Percentiles rank a stretch among this genome's conserved stretches.
These are phyloP conservation scores for Sitophilus oryzae DNA, from an alignment of 1,140 invertebrate genomes.

Conservation along the genomic window DNA sequence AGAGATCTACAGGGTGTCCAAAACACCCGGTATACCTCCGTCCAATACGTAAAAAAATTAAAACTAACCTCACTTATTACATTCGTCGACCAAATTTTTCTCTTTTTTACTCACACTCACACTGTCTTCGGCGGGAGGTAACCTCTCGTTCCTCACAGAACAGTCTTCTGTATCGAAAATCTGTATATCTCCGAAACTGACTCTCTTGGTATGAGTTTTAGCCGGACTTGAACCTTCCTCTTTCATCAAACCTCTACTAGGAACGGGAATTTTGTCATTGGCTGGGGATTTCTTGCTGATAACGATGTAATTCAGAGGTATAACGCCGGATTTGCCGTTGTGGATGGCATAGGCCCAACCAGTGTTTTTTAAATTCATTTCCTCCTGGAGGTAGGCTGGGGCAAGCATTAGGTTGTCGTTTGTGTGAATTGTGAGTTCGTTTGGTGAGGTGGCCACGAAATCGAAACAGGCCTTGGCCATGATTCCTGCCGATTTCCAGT, in stretches of 20 bases:
- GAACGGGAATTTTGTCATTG: constrained; percentile 13
- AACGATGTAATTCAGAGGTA: constrained; percentile 76
- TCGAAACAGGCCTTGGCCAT: constrained; percentile 69
- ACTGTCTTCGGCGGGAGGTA: constrained; percentile 5
- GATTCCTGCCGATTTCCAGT: constrained; percentile 68
- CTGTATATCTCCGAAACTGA: constrained; percentile 43
- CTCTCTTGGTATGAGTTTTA: constrained; percentile 36
- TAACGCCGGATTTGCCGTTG: constrained; percentile 63
- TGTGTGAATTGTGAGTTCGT: constrained; percentile 71
- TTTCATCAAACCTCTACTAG: constrained; percentile 21
- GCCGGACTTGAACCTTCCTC: constrained; percentile 10
- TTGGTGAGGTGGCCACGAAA: constrained; percentile 62
- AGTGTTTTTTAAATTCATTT: constrained; percentile 53
- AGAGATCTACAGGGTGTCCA: too few species aligned
- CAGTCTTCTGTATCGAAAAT: constrained; percentile 34
- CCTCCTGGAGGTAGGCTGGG: constrained; percentile 74
- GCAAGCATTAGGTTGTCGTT: constrained; percentile 77
- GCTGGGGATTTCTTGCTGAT: constrained; percentile 27
- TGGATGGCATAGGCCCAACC: constrained; percentile 70
- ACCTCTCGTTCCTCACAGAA: constrained; percentile 8
- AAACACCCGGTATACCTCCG: too few species aligned
- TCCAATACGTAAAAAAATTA: too few species aligned
- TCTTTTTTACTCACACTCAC: too few species aligned
- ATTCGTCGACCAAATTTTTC: too few species aligned
- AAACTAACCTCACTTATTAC: too few species aligned